Evolutionary conservation across 2,113 vertebrate species (phyloP).

Genomic region (Coregonus clupeaformis): DNA sequence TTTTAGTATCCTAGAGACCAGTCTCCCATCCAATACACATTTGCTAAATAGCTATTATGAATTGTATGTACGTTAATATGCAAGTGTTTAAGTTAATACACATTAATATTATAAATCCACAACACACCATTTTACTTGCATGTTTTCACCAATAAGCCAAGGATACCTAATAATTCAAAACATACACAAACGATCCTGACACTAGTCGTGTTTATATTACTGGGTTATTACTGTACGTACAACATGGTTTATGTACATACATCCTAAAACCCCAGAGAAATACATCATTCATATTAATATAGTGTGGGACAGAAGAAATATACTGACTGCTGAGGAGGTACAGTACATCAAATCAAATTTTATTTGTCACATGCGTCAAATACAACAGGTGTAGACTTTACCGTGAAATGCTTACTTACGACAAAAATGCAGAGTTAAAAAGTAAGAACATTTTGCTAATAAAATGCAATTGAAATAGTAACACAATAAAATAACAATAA

Average conservation of each 20-base stretch:
- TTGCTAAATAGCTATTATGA: conserved; percentile 1
- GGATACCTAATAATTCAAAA: not conserved
- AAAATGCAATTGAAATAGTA: no score
- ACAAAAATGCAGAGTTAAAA: no score
- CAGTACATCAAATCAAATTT: no score
- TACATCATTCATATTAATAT: not conserved
- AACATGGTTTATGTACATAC: not conserved
- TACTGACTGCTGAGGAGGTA: no score
- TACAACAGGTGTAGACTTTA: no score
- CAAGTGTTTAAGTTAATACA: conserved; percentile 3
- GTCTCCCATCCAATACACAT: not conserved
- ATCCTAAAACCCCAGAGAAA: not conserved
- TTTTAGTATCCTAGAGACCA: conserved; percentile 10
- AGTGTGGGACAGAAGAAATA: not conserved
- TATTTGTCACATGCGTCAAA: no score
- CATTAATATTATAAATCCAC: conserved; percentile 18
- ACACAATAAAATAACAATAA: no score
- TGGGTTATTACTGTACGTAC: not conserved
- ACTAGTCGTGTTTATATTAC: not conserved
- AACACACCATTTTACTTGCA: not conserved
- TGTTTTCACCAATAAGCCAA: not conserved
- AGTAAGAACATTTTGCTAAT: no score
- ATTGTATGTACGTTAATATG: conserved; percentile 10
- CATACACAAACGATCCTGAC: not conserved
- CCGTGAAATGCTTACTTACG: no score